Evolutionary conservation across 2,113 vertebrate species (phyloP).

Genomic region (Tonatia bakeri): DNA sequence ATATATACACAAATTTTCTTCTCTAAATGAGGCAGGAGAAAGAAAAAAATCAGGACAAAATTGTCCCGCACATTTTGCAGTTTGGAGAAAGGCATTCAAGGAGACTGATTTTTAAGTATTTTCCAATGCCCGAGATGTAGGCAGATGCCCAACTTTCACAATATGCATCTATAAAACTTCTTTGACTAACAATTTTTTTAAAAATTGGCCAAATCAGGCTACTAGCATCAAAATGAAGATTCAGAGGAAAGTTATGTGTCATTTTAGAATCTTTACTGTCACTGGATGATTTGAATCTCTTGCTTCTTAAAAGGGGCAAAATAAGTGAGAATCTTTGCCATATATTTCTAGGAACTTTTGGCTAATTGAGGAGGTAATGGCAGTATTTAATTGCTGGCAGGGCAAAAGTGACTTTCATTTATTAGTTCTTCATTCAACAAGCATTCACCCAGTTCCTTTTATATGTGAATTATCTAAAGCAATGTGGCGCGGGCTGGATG

Average conservation of each 20-base stretch:
- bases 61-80: background rate
- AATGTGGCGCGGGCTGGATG: background rate
- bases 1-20: background rate
- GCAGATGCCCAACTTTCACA: background rate
- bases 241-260: background rate
- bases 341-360: background rate
- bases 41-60: background rate
- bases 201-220: background rate
- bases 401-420: conserved; percentile 16
- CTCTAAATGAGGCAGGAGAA: background rate
- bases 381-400: background rate
- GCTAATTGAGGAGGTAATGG: background rate
- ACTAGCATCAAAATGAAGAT: background rate
- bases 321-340: background rate
- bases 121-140: background rate
- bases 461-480: background rate
- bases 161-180: background rate
- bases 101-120: background rate
- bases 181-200: background rate
- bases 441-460: background rate
- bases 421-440: background rate
- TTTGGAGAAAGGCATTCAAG: background rate
- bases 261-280: background rate
- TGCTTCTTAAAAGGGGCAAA: conserved; percentile 24
- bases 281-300: background rate